Evolutionary conservation across 2,888 invertebrate genomes (phyloP), one percentile per base, ranked within the genome.

Genomic region (Diarsia brunnea): DNA sequence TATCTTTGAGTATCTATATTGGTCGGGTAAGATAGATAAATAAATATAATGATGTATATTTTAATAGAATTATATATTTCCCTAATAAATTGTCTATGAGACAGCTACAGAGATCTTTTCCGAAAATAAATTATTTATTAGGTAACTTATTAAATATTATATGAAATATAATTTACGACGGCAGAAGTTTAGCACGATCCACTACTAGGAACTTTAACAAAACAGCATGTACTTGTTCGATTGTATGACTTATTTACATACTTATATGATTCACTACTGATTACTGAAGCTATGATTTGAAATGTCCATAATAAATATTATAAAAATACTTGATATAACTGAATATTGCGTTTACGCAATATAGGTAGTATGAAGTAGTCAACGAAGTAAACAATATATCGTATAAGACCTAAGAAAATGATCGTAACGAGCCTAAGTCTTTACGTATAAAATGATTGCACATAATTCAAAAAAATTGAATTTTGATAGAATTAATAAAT

Each of bases 141-240:
- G 69, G 64, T 88, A 85, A 88, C 78, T 82, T 87, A 87, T 87
- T 27, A 73, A 75, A 21, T 78, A 75, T 78, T 78, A 75, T 78
- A 82, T 78, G 78, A 85, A 75, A 81, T 87, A 85, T 75, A 85
- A 79, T 77, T 74, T 73, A 72, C 77, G 88, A 85, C 81, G 84
- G 78, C 69, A 85, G 66, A 85, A 86, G 75, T 78, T 85, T 81
- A 81, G 81, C 87, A 83, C 85, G 77, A 87, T 82, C 69, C 75
- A 77, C 74, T 79, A 79, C 75, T 88, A 88, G 87, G 89, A 87
- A 87, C 89, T 87, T 81, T 80, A 88, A 87, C 75, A 75, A 84
- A 87, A 87, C 53, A 61, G 75, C 73, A 67, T 79, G 69, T 87
- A 75, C 31, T 75, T 64, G 68, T 77, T 73, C 65, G 64, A 73